These are phyloP conservation scores for Dromius quadrimaculatus DNA, from an alignment of 2,888 invertebrate species.

Conservation along the genomic window DNA sequence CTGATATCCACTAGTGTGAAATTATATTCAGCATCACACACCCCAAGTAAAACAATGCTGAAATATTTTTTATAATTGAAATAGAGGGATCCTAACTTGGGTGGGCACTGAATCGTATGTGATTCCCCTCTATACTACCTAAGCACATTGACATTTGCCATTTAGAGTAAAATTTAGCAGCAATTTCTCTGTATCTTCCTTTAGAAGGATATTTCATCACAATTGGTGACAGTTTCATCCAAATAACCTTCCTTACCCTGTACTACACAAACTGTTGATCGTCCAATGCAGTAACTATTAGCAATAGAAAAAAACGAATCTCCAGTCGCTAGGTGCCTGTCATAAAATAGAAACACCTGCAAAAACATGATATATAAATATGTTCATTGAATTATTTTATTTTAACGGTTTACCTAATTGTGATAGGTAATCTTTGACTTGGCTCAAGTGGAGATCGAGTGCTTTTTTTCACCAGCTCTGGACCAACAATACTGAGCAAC, in stretches of 20 bases:
- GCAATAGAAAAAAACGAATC: background rate
- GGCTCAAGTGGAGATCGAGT: background rate
- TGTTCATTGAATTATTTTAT: background rate
- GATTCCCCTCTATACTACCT: background rate
- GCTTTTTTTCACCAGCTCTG: background rate
- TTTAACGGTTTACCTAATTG: background rate
- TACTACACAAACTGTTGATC: background rate
- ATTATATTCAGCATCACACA: background rate
- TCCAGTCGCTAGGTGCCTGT: background rate
- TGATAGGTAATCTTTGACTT: background rate
- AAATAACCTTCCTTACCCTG: background rate
- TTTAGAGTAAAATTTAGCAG: background rate
- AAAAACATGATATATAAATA: background rate
- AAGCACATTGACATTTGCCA: background rate
- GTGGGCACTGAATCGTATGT: background rate
- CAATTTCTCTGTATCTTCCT: background rate
- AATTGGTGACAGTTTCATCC: background rate
- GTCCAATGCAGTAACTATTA: background rate
- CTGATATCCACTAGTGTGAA: background rate
- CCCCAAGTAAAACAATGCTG: background rate
- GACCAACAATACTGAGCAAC: background rate
- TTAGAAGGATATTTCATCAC: background rate
- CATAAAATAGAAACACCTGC: background rate
- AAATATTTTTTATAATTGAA: background rate
- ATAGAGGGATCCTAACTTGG: background rate